A percentile compares a stretch with the other conserved stretches of the same genome.
phyloP scores from a whole-genome alignment of 2,888 invertebrate species.

The Eristalis arbustorum region DNA sequence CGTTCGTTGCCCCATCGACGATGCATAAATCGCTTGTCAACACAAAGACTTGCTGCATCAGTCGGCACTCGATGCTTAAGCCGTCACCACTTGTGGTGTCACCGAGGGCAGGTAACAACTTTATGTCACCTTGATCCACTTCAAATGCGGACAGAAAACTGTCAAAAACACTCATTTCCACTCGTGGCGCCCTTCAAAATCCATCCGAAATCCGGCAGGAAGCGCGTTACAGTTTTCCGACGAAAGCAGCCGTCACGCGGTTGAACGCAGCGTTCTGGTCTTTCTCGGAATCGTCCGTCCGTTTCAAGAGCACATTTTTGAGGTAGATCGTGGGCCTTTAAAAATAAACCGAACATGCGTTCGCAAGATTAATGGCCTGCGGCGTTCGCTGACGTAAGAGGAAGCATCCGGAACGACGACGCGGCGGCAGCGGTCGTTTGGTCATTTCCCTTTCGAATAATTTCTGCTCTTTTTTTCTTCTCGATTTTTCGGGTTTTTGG shows the following conservation, averaged over 20 bases:
- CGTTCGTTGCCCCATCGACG: conserved; percentile 32
- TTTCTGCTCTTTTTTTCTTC: not conserved
- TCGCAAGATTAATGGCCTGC: conserved; percentile 1
- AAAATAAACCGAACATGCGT: conserved; percentile 42
- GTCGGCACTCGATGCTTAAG: conserved; percentile 10
- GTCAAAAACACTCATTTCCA: not conserved
- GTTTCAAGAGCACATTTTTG: conserved; percentile 54
- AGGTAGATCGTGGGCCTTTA: conserved; percentile 54
- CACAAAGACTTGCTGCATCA: not conserved
- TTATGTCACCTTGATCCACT: conserved; percentile 17
- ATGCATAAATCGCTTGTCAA: not conserved
- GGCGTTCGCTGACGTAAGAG: conserved; percentile 13
- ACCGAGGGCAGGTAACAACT: not conserved
- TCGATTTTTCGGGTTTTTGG: conserved; percentile 7
- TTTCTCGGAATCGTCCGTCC: not conserved
- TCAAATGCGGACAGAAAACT: not conserved
- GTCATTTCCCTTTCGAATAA: not conserved
- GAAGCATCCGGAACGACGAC: conserved; percentile 4
- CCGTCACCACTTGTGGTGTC: not conserved
- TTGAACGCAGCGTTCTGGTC: not conserved
- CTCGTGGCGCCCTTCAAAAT: conserved; percentile 11
- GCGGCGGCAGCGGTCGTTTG: not conserved
- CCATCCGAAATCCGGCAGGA: not conserved
- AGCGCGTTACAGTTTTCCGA: conserved; percentile 13
- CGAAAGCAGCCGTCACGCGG: not conserved